phyloP scores from a whole-genome alignment of 2,888 invertebrate genomes.

The Drepanosiphum platanoidis region DNA sequence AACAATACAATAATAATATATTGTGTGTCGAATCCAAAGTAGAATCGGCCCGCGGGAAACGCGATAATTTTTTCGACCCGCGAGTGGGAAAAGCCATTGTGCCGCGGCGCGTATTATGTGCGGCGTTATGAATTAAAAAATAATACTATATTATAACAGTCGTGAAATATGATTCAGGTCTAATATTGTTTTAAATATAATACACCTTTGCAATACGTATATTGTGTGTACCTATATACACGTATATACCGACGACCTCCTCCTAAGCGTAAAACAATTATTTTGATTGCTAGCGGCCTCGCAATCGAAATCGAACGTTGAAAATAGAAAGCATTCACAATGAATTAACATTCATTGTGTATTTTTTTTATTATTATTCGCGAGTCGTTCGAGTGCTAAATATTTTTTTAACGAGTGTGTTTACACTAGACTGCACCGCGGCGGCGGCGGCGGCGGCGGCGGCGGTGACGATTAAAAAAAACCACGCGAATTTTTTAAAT shows the following conservation, averaged over 20 bases:
- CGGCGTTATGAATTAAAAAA: too few relatives aligned
- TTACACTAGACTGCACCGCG: conserved; percentile 34
- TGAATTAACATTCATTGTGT: conserved; percentile 13
- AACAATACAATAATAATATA: too few relatives aligned
- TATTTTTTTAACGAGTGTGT: conserved; percentile 12
- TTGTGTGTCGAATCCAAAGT: too few relatives aligned
- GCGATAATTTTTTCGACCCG: too few relatives aligned
- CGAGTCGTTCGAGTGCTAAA: conserved; percentile 14
- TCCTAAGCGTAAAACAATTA: too few relatives aligned
- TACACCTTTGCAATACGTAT: too few relatives aligned
- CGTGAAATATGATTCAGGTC: not conserved
- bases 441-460: not conserved
- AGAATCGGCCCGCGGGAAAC: too few relatives aligned
- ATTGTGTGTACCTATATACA: too few relatives aligned
- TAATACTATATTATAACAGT: not conserved
- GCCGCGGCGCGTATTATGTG: too few relatives aligned
- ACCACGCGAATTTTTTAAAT: conserved; percentile 16
- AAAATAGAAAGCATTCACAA: conserved; percentile 20
- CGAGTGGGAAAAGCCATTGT: too few relatives aligned
- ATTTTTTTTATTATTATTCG: conserved; percentile 1
- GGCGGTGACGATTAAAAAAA: not conserved
- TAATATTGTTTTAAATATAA: not conserved
- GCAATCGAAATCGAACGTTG: not conserved
- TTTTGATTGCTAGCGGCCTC: not conserved
- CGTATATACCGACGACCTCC: too few relatives aligned